Evolutionary conservation across 1,140 invertebrate genomes (phyloP), one percentile per base, ranked within the genome.

Genomic region (Bombus picipes): DNA sequence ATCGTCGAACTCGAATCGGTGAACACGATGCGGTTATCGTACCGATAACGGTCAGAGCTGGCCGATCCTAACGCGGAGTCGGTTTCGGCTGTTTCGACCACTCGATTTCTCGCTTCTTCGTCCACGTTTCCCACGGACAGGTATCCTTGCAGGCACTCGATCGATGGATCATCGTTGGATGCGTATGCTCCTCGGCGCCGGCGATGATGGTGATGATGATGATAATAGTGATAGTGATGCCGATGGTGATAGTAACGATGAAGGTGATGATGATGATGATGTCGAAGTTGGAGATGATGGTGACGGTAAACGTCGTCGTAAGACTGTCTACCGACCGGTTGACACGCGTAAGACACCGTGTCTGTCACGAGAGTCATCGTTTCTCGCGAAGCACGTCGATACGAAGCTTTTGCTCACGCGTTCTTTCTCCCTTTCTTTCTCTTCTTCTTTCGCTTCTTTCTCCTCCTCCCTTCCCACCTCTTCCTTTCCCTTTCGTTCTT

Each of bases 281-380:
- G 83, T 5, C 43, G 59, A 8, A 85, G 83, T 28, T 91, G 90
- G 13, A 87, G 37, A n/a, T 94, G 94, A 85, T 94, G 90, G 53
- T 91, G 90, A 28, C 91, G 92, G 79, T 92, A 94, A 74, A 87
- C 87, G 47, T 94, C 93, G 88, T 94, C 93, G 88, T 94, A 94
- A 0, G 93, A 81, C 32, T 92, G 39, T 78, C 94, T 92, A n/a
- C 87, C 86, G 65, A 90, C 86, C 32, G 92, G 76, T 80, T 95
- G 94, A 90, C 95, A 95, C 2, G 92, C 87, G 90, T 95, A 95
- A 65, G 85, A 91, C 79, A 88, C 91, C 92, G 81, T 92, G 86
- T 95, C 93, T 83, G 94, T 95, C 92, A 95, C 94, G 81, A 95
- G 92, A 91, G 94, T 95, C 94, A 95, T 95, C 94, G 94, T 95